Conservation (phyloP, 2,888 invertebrate genomes). For the Lordiphosa andalusiaca region DNA sequence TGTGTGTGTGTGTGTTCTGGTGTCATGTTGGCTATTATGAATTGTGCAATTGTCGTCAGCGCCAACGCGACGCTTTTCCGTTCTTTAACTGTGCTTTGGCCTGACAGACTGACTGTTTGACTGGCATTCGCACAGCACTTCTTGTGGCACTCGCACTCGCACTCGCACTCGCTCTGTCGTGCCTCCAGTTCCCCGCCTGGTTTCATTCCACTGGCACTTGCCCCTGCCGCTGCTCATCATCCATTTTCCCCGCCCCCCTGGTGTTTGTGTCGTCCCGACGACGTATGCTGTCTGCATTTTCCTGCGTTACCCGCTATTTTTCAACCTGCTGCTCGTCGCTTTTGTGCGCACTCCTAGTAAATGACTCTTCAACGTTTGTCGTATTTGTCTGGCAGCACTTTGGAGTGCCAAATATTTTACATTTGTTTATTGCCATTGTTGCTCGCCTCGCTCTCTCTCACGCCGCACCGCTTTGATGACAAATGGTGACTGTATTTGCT, state of each 20-base stretch:
- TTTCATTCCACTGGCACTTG: conserved; percentile 36
- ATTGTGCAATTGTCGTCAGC: conserved; percentile 72
- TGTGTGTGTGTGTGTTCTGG: conserved; percentile 20
- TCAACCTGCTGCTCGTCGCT: conserved; percentile 33
- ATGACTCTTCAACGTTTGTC: conserved; percentile 72
- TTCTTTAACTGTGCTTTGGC: conserved; percentile 20
- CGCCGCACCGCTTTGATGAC: conserved; percentile 49
- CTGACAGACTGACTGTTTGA: conserved; percentile 21
- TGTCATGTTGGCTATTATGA: conserved; percentile 71
- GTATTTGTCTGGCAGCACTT: conserved; percentile 72
- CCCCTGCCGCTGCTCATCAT: conserved; percentile 13
- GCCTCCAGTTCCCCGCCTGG: conserved; percentile 11
- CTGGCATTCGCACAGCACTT: conserved; percentile 13
- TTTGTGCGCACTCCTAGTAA: conserved; percentile 59
- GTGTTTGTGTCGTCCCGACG: conserved; percentile 55
- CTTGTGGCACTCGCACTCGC: conserved; percentile 2
- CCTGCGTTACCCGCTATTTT: conserved; percentile 60
- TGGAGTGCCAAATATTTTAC: conserved; percentile 71
- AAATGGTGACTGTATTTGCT: conserved; percentile 37
- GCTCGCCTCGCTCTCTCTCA: conserved; percentile 14
- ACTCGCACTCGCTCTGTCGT: not conserved
- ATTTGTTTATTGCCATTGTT: conserved; percentile 54
- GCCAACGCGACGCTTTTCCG: conserved; percentile 48
- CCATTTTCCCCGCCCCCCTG: not conserved
- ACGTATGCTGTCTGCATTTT: conserved; percentile 61